Evolutionary conservation across 92 coral and sea anemone genomes (phyloP), one percentile per base, ranked within the genome.

Genomic region (Hydrozoanthus gracilis): DNA sequence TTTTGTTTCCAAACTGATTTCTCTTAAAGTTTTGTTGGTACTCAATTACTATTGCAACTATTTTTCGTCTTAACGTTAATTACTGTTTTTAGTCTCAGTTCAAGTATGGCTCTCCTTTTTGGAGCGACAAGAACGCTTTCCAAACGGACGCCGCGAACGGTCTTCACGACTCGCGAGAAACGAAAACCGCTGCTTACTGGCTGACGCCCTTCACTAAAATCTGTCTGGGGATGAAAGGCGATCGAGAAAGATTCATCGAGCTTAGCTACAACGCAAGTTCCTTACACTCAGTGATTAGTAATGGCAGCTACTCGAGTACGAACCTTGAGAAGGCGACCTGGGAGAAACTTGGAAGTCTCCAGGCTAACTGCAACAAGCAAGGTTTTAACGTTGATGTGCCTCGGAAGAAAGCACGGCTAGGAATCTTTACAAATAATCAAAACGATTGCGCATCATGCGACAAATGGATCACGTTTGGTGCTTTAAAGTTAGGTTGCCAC

Each of bases 181-280:
- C 71, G 44, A 66, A 66, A 66, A 66, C 71, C 44, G 45, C 12
- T 11, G 71, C 71, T 13, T 66, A 66, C 46, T 66, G 71, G 71
- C 44, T 66, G 6, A 66, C 46, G 3, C 44, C 45, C 71, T 66
- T 66, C 45, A 66, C 71, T n/a, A 66, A 18, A 45, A 20, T 66
- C 44, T 66, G 71, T 66, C 71, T 66, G 44, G 71, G 71, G 46
- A 67, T 67, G 72, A 67, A 6, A 5, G 6, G 51, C 8, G 76
- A 51, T 1, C 44, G 4, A 7, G 51, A 45, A 48, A 71, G 18
- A 18, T 71, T 10, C 46, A 45, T 45, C n/a, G 76, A 71, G 76
- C 5, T 71, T n/a, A 71, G 18, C 17, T 51, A 71, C 76, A 44
- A 8, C 51, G 76, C 76, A 4, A 71, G 52, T 14, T 71, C 76